phyloP scores from a whole-genome alignment of 2,797 vertebrate genomes.

The Eulemur albifrons region DNA sequence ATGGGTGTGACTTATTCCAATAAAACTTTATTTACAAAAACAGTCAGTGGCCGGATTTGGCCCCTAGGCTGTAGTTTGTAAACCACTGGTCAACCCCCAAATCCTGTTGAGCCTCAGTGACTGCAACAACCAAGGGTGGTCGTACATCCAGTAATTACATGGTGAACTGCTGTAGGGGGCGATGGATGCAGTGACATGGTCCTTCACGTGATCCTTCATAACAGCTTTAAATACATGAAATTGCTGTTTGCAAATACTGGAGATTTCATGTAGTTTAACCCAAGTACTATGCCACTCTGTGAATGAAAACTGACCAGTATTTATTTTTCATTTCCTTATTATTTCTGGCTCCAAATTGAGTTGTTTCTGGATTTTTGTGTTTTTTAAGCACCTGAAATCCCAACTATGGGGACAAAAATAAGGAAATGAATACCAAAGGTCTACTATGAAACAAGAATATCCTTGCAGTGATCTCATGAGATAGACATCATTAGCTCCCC shows the following conservation, averaged over 20 bases:
- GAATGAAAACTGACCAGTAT: not conserved
- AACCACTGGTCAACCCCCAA: not conserved
- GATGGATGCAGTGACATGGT: accelerated
- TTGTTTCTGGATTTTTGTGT: not conserved
- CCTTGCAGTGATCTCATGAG: too few relatives aligned
- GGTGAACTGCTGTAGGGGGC: not conserved
- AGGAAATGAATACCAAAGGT: not conserved
- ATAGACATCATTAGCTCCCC: not conserved
- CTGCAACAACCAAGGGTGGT: accelerated
- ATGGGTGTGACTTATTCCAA: not conserved
- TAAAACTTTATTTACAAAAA: not conserved
- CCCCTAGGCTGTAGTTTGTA: not conserved
- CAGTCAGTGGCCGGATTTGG: not conserved
- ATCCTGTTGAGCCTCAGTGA: not conserved
- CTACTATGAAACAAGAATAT: not conserved
- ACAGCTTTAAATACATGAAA: not conserved
- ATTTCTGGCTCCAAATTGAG: not conserved
- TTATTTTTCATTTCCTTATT: not conserved
- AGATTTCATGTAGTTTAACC: not conserved
- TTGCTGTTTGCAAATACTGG: not conserved
- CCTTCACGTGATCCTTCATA: not conserved
- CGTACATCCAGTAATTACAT: not conserved
- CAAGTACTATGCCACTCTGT: not conserved
- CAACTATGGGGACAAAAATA: not conserved
- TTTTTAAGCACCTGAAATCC: not conserved